These are phyloP conservation scores for Microcebus murinus DNA, from an alignment of 2,113 vertebrate species.

Conservation along the genomic window DNA sequence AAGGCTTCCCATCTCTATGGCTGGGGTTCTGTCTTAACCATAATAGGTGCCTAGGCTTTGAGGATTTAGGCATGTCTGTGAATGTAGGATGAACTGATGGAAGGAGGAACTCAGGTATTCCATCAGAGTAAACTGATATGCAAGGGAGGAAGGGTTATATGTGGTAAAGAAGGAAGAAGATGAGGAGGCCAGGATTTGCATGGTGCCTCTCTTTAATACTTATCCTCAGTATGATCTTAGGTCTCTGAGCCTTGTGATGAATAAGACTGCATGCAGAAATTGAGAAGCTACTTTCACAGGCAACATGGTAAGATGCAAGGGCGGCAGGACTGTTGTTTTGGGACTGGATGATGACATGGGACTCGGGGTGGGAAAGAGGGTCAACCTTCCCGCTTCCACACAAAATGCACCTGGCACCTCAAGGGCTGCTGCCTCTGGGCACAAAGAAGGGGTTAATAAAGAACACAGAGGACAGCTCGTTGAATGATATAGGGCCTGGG, in stretches of 20 bases:
- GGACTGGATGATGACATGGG: not conserved
- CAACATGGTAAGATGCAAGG: not conserved
- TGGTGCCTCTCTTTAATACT: not conserved
- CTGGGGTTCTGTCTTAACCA: not conserved
- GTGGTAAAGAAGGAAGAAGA: not conserved
- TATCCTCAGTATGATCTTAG: not conserved
- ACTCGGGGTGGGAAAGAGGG: not conserved
- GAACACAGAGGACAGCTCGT: not conserved
- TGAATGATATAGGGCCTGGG: not conserved
- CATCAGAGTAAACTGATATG: not conserved
- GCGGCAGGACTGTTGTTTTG: not conserved
- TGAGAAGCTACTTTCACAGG: not conserved
- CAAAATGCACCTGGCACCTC: not conserved
- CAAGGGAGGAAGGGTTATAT: not conserved
- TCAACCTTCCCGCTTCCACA: not conserved
- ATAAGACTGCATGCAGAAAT: not conserved
- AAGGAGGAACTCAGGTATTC: not conserved
- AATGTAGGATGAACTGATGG: not conserved
- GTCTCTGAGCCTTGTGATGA: not conserved
- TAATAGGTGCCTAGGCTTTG: not conserved
- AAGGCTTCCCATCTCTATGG: not conserved
- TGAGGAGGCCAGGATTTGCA: not conserved
- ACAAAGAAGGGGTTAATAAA: not conserved
- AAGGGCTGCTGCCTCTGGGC: not conserved
- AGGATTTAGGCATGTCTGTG: not conserved